A percentile compares a stretch with the other conserved stretches of the same genome.
These are phyloP conservation scores for Prietella phreatophila DNA, from an alignment of 2,113 vertebrate genomes.

Conservation along the genomic window DNA sequence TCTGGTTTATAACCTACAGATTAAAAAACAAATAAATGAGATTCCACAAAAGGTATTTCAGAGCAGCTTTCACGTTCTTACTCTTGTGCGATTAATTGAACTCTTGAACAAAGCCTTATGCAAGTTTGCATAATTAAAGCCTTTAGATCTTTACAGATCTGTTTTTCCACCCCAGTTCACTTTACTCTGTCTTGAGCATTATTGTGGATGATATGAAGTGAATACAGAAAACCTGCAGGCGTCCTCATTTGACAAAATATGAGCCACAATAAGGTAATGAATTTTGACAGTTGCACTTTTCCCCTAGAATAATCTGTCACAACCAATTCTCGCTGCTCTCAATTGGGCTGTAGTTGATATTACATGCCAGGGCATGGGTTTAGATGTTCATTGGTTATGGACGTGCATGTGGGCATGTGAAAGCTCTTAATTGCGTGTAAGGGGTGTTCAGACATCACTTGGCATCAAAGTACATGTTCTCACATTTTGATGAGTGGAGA, in stretches of 20 bases:
- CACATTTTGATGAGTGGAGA: conserved; percentile 47
- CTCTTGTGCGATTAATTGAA: conserved; percentile 36
- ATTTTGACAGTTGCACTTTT: conserved; percentile 36
- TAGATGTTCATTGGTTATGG: background rate
- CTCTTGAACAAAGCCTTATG: conserved; percentile 15
- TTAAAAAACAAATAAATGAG: conserved; percentile 17
- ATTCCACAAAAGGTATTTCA: conserved; percentile 25
- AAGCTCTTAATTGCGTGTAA: conserved; percentile 21
- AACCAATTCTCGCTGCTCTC: conserved; percentile 42
- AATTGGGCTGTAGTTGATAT: conserved; percentile 5
- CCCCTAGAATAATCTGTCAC: conserved; percentile 27
- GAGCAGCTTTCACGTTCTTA: conserved; percentile 11
- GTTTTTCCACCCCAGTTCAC: conserved; percentile 28
- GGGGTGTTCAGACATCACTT: conserved; percentile 30
- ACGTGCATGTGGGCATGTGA: conserved; percentile 25
- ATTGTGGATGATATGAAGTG: conserved; percentile 23
- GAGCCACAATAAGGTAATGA: conserved; percentile 22
- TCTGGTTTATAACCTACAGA: conserved; percentile 90
- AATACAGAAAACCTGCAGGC: conserved; percentile 38
- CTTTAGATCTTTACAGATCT: conserved; percentile 25
- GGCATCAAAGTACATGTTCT: conserved; percentile 36
- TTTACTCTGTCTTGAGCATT: conserved; percentile 24
- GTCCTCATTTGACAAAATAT: conserved; percentile 12
- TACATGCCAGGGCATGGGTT: background rate
- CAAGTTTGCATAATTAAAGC: conserved; percentile 23